These are phyloP conservation scores for Antheraea pernyi DNA, from an alignment of 1,140 invertebrate species.

Conservation along the genomic window DNA sequence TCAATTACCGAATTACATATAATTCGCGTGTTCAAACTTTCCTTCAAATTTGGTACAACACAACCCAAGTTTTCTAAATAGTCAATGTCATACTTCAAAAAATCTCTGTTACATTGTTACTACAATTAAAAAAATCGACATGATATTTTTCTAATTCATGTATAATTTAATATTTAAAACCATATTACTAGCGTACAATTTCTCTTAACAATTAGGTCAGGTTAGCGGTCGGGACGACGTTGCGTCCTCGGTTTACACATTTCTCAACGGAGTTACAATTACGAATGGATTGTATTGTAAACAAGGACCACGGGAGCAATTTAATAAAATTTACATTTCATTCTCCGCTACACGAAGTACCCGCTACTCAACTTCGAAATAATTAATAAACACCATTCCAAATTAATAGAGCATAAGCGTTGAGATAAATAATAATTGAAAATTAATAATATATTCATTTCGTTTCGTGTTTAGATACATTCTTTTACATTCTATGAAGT, in stretches of 20 bases:
- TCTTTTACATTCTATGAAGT: background rate
- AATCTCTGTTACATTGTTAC: too few relatives aligned
- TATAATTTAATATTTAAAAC: background rate
- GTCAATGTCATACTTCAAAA: too few relatives aligned
- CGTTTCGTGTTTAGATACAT: background rate
- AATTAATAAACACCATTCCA: background rate
- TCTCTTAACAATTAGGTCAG: background rate
- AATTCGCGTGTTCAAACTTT: too few relatives aligned
- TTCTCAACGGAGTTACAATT: constrained; percentile 1
- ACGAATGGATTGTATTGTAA: constrained; percentile 1
- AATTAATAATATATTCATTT: background rate
- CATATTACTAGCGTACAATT: background rate
- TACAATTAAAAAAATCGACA: too few relatives aligned
- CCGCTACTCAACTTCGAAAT: background rate
- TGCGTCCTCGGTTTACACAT: background rate
- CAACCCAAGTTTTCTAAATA: too few relatives aligned
- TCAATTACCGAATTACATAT: too few relatives aligned
- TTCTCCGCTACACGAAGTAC: background rate
- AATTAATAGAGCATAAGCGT: background rate
- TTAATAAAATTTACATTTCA: constrained; percentile 5
- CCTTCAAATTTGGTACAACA: too few relatives aligned
- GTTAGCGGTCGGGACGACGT: background rate
- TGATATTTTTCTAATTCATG: too few relatives aligned
- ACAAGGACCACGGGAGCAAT: constrained; percentile 1
- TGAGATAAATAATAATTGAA: background rate